phyloP scores from a whole-genome alignment of 2,113 vertebrate species.

The Ctenodactylus gundi region DNA sequence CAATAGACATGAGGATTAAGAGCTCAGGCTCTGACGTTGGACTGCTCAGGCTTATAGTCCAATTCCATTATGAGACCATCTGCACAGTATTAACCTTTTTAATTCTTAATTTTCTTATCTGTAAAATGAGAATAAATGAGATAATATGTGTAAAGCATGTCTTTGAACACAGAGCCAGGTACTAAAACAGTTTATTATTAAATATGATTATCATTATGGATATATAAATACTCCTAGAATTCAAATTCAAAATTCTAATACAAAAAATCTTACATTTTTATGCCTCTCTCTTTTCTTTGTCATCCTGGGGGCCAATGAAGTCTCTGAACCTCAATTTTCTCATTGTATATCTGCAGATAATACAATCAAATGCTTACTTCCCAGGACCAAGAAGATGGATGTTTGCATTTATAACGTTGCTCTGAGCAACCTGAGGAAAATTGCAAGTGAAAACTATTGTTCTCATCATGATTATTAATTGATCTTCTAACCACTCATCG shows the following conservation, averaged over 20 bases:
- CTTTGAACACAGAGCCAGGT: not conserved
- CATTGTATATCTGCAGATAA: not conserved
- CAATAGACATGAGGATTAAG: not conserved
- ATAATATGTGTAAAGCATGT: not conserved
- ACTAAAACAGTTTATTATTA: not conserved
- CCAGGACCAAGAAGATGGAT: constrained; percentile 61
- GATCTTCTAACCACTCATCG: constrained; percentile 53
- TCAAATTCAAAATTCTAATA: not conserved
- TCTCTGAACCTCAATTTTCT: not conserved
- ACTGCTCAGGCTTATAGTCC: not conserved
- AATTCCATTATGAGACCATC: not conserved
- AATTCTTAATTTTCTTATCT: not conserved
- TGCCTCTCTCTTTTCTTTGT: not conserved
- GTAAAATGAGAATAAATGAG: not conserved
- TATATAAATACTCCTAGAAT: not conserved
- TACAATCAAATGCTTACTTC: constrained; percentile 27
- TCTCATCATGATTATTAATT: constrained; percentile 72
- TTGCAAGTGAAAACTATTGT: constrained; percentile 60
- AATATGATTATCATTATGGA: not conserved
- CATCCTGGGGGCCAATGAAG: not conserved
- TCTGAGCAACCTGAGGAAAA: constrained; percentile 58
- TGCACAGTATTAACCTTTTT: not conserved
- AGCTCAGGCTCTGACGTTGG: not conserved
- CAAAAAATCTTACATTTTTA: not conserved
- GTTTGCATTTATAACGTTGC: constrained; percentile 58